Percentiles rank a stretch among this genome's conserved stretches.
These are phyloP conservation scores for Anguilla pacifica DNA, from an alignment of 2,797 vertebrate genomes.

Conservation along the genomic window DNA sequence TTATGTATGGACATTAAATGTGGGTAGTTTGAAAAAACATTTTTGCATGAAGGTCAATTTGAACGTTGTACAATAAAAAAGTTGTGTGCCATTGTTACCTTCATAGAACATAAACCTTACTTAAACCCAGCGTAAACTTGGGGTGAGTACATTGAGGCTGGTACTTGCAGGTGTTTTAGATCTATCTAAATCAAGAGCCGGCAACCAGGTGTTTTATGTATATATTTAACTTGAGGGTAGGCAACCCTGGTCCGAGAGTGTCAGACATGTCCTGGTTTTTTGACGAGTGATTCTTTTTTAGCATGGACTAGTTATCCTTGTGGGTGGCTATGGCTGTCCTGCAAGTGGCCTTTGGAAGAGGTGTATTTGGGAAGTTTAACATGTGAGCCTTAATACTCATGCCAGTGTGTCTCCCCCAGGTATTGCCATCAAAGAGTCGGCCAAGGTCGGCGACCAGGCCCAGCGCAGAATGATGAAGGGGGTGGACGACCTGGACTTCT, in stretches of 20 bases:
- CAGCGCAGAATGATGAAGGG: constrained; percentile 97
- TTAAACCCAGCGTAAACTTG: neutral
- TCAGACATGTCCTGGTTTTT: no score
- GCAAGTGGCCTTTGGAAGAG: neutral
- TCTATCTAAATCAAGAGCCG: no score
- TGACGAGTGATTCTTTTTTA: no score
- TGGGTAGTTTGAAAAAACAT: neutral
- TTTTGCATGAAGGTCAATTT: neutral
- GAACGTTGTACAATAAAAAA: neutral
- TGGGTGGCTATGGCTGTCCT: neutral
- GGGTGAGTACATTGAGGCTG: neutral
- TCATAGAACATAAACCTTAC: neutral
- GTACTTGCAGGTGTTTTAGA: no score
- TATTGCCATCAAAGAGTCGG: constrained; percentile 97
- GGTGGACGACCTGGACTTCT: constrained; percentile 97
- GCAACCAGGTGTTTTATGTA: no score
- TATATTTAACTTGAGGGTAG: no score
- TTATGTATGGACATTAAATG: neutral
- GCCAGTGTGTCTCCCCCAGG: constrained; percentile 66
- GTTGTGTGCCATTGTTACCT: constrained; percentile 7
- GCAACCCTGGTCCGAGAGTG: no score
- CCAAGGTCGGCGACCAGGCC: constrained; percentile 95
- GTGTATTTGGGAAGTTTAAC: neutral
- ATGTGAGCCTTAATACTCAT: neutral
- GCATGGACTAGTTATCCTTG: neutral